Percentiles rank a stretch among this genome's conserved stretches.
phyloP scores from a whole-genome alignment of 2,888 invertebrate species.

The Leptopilina drosophilae region DNA sequence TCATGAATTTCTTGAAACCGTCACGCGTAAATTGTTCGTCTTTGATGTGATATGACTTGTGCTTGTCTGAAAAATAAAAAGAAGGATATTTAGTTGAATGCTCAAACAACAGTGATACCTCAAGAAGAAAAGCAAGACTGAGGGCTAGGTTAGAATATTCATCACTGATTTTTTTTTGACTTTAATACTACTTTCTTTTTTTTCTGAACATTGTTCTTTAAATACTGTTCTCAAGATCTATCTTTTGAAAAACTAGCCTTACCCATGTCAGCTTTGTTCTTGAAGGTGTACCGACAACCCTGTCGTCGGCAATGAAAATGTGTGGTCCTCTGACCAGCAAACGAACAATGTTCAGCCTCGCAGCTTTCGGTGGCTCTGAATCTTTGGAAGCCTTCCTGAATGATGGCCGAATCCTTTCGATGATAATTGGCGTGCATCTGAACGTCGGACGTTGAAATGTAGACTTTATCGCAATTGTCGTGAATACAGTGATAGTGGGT shows the following conservation, averaged over 20 bases:
- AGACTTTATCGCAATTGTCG: conserved; percentile 95
- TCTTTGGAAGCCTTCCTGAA: conserved; percentile 97
- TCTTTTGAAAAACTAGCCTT: conserved; percentile 71
- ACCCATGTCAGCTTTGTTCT: conserved; percentile 99
- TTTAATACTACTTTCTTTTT: conserved; percentile 20
- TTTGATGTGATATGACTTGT: conserved; percentile 98
- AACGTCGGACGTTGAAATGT: conserved; percentile 98
- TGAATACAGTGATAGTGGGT: conserved; percentile 99
- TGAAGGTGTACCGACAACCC: conserved; percentile 96
- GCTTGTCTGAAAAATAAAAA: conserved; percentile 87
- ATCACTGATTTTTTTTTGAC: conserved; percentile 20
- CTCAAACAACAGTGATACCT: neutral
- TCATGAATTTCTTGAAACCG: conserved; percentile 99
- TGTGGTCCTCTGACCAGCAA: conserved; percentile 95
- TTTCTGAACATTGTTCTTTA: conserved; percentile 7
- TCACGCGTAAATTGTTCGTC: conserved; percentile 96
- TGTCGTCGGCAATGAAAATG: conserved; percentile 97
- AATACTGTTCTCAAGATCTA: neutral
- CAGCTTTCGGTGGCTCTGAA: conserved; percentile 98
- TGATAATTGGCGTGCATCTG: conserved; percentile 99
- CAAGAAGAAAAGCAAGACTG: conserved; percentile 42
- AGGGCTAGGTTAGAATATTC: conserved; percentile 38
- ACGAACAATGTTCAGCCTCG: conserved; percentile 92
- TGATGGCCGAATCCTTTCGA: conserved; percentile 97
- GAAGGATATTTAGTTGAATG: conserved; percentile 36